Base-by-base conservation (phyloP, 2,113 vertebrate species). In the Tauraco erythrolophus region DNA sequence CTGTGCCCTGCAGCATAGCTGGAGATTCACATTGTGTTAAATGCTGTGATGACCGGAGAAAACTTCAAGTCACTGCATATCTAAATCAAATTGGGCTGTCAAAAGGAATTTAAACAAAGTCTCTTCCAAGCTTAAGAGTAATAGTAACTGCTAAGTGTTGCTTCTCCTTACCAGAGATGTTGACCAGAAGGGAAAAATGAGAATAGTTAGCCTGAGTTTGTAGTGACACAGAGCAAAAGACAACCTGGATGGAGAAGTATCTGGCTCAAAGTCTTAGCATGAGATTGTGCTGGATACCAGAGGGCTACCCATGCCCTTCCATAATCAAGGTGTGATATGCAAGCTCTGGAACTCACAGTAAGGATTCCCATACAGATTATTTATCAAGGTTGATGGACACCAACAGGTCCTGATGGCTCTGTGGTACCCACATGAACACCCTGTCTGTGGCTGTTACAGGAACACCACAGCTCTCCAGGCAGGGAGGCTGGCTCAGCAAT, bases 51-150 rank as follows among this genome's bases (percentile, higher is more conserved):
- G 54, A 88, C 31, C 19, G n/a, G 30, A 87, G 85, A 94, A 95
- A 96, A 90, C 60, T 33, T 85, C 45, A 83, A 74, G 74, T 94
- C 93, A 88, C 43, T 25, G 39, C 92, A 66, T 39, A 95, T 95
- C 72, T 92, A 84, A 88, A 88, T 92, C 96, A 95, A 94, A 76
- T 7, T 46, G 31, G 50, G 50, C 61, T 85, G 74, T 91, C 92
- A 91, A 65, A 87, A 25, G 11, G 17, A 92, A 92, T 91, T 88
- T 56, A 91, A 91, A 33, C 2, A 14, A 68, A 70, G 31, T 81
- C 84, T 75, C n/a, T 72, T 84, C 27, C 65, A 79, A 33, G 48
- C 56, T 74, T 86, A 88, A 92, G 37, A 62, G 14, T 33, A 88
- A 79, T 24, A 74, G 66, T 57, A 75, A 94, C 31, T 94, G 86